Conservation (phyloP, 2,888 invertebrate genomes). For the Hypselothyrea guttata region DNA sequence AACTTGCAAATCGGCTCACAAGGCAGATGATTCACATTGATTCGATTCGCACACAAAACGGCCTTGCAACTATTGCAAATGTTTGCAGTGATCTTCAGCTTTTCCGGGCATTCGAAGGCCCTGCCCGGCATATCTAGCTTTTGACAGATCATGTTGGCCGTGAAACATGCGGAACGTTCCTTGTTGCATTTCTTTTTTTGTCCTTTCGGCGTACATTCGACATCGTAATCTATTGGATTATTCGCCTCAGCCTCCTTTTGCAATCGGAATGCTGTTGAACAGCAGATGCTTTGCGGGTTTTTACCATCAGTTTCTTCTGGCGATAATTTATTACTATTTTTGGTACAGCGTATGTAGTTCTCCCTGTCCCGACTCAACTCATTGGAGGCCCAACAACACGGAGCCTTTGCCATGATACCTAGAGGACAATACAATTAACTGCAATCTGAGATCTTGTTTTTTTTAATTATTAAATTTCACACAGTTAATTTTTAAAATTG, state of each 20-base stretch:
- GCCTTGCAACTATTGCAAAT: slow-evolving; percentile 50
- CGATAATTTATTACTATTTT: slow-evolving; percentile 1
- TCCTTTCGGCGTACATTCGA: slow-evolving; percentile 8
- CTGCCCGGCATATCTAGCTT: slow-evolving; percentile 57
- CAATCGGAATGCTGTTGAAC: slow-evolving; percentile 42
- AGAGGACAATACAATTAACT: not conserved
- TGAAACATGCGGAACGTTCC: slow-evolving; percentile 27
- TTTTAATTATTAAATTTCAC: not conserved
- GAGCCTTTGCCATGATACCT: slow-evolving; percentile 19
- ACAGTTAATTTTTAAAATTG: not conserved
- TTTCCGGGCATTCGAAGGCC: slow-evolving; percentile 42
- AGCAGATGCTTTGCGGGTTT: slow-evolving; percentile 35
- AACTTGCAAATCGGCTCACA: slow-evolving; percentile 34
- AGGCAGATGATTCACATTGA: slow-evolving; percentile 55
- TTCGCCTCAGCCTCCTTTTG: slow-evolving; percentile 8
- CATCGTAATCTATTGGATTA: slow-evolving; percentile 12
- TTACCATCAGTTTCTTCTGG: slow-evolving; percentile 6
- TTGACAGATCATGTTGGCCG: slow-evolving; percentile 48
- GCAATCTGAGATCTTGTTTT: too few relatives aligned
- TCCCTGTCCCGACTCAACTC: slow-evolving; percentile 27
- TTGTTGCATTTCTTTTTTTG: slow-evolving; percentile 35
- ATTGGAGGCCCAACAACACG: slow-evolving; percentile 43
- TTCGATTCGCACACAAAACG: slow-evolving; percentile 36
- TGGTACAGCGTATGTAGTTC: slow-evolving; percentile 52
- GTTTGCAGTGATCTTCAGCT: slow-evolving; percentile 28